Conservation (phyloP, 2,113 vertebrate genomes). For the Euleptes europaea region DNA sequence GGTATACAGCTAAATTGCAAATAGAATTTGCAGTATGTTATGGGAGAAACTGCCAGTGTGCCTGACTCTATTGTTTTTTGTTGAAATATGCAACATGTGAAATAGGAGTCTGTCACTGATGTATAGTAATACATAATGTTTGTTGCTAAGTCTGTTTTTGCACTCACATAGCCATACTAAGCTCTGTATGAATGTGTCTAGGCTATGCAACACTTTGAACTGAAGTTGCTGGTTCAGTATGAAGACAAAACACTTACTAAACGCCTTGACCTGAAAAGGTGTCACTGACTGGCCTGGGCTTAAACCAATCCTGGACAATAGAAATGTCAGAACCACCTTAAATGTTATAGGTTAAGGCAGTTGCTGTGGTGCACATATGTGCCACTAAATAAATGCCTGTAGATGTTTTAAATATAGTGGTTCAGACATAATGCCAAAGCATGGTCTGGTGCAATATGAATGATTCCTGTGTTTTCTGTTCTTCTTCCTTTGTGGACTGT, state of each 20-base stretch:
- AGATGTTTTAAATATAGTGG: not conserved
- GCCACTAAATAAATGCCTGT: not conserved
- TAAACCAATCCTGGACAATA: not conserved
- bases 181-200: not conserved
- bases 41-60: not conserved
- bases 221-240: not conserved
- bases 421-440: not conserved
- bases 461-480: too few relatives aligned
- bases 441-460: too few relatives aligned
- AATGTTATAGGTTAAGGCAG: not conserved
- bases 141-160: not conserved
- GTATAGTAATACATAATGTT: not conserved
- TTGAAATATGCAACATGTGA: not conserved
- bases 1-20: not conserved
- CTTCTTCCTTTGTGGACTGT: too few relatives aligned
- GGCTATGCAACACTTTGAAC: not conserved
- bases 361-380: not conserved
- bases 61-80: too few relatives aligned
- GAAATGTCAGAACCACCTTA: not conserved
- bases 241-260: not conserved
- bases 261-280: not conserved
- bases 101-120: not conserved
- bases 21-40: not conserved
- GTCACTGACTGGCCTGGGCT: not conserved
- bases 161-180: not conserved